phyloP scores from a whole-genome alignment of 1,140 invertebrate genomes.

The Rhyzopertha dominica region DNA sequence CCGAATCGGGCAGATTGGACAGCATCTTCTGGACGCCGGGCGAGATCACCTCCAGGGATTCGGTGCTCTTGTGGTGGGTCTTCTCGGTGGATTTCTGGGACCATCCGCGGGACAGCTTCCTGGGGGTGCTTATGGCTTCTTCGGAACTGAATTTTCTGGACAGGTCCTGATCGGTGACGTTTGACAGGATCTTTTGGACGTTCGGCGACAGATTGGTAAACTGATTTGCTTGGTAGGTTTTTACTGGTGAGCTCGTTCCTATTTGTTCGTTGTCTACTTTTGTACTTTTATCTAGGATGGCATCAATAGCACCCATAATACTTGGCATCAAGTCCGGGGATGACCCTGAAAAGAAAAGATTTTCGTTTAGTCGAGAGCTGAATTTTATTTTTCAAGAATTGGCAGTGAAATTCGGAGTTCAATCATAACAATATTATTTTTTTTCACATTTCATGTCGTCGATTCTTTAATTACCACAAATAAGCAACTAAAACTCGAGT shows the following conservation, averaged over 20 bases:
- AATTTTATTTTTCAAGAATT: too few species aligned
- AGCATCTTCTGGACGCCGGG: slow-evolving; percentile 56
- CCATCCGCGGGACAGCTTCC: slow-evolving; percentile 52
- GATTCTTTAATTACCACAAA: too few species aligned
- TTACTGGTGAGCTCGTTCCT: slow-evolving; percentile 25
- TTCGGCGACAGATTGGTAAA: slow-evolving; percentile 54
- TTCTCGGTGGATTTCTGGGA: slow-evolving; percentile 28
- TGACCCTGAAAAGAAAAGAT: slow-evolving; percentile 36
- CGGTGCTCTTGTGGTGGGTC: slow-evolving; percentile 32
- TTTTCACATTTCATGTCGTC: too few species aligned
- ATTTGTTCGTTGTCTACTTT: slow-evolving; percentile 13
- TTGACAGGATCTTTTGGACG: slow-evolving; percentile 54
- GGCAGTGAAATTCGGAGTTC: too few species aligned
- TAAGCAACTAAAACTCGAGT: too few species aligned
- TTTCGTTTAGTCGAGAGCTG: too few species aligned
- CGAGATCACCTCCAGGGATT: slow-evolving; percentile 43
- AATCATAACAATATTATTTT: too few species aligned
- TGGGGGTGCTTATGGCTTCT: slow-evolving; percentile 41
- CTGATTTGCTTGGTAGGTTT: slow-evolving; percentile 34
- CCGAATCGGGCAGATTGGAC: slow-evolving; percentile 50
- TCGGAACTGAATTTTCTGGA: slow-evolving; percentile 47
- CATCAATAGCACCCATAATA: slow-evolving; percentile 43
- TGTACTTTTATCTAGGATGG: slow-evolving; percentile 30
- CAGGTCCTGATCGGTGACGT: slow-evolving; percentile 48
- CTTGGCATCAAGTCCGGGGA: slow-evolving; percentile 44